Conservation (phyloP, 2,113 vertebrate genomes). For the Plecotus auritus region DNA sequence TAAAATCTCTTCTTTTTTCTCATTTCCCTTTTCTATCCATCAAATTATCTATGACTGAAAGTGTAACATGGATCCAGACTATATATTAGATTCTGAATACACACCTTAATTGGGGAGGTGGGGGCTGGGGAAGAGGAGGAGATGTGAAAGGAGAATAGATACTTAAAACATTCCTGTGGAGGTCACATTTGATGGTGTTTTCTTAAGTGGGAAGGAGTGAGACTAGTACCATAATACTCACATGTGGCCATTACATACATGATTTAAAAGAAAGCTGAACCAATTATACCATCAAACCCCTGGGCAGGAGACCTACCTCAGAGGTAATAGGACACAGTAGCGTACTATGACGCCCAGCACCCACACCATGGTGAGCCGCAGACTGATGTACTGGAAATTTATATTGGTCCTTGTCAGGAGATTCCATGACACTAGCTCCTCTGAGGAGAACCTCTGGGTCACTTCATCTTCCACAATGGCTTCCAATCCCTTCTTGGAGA, state of each 20-base stretch:
- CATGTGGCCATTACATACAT: not conserved
- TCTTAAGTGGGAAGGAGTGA: not conserved
- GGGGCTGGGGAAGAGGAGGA: too few relatives aligned
- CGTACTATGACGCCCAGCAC: constrained; percentile 90
- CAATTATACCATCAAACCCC: not conserved
- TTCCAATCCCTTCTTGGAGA: constrained; percentile 92
- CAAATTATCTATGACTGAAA: not conserved
- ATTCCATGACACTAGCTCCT: constrained; percentile 97
- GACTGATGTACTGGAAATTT: constrained; percentile 94
- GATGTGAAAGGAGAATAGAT: not conserved
- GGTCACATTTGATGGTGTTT: not conserved
- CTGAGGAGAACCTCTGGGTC: constrained; percentile 95
- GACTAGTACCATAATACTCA: not conserved
- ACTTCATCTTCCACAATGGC: constrained; percentile 96
- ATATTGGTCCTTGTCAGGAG: constrained; percentile 96
- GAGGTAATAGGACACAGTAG: constrained; percentile 91
- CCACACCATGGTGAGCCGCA: constrained; percentile 91
- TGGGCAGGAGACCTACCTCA: constrained; percentile 83
- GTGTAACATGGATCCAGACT: not conserved
- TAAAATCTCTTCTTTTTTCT: not conserved
- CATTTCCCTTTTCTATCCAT: not conserved
- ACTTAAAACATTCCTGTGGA: not conserved
- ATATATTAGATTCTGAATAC: not conserved
- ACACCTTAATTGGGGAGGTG: not conserved
- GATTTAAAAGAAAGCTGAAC: not conserved